These are phyloP conservation scores for Lethrus apterus DNA, from an alignment of 1,140 invertebrate species.

Conservation along the genomic window DNA sequence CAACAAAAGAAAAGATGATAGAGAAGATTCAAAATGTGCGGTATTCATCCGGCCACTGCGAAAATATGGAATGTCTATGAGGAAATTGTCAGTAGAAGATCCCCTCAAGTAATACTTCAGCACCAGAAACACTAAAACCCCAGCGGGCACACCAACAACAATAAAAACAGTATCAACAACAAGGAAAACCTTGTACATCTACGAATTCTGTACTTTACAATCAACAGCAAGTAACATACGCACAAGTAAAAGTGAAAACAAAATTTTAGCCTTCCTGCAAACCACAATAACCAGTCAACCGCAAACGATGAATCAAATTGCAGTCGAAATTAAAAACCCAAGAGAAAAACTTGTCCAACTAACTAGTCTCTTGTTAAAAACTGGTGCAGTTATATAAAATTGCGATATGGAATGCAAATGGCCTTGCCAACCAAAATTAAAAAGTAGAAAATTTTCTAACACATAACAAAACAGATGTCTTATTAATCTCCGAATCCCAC, in stretches of 20 bases:
- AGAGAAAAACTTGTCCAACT: constrained; percentile 3
- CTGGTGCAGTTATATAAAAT: not conserved
- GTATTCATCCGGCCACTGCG: too few species aligned
- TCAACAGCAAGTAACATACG: too few species aligned
- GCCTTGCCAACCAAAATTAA: not conserved
- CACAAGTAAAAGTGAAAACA: not conserved
- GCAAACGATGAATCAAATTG: not conserved
- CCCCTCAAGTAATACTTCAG: too few species aligned
- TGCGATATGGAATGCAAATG: not conserved
- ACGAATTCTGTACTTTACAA: too few species aligned
- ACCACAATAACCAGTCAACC: not conserved
- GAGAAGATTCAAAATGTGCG: too few species aligned
- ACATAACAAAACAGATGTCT: not conserved
- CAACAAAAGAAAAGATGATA: too few species aligned
- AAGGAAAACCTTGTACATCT: too few species aligned
- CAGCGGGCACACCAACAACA: too few species aligned
- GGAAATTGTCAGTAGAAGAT: too few species aligned
- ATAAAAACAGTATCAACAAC: too few species aligned
- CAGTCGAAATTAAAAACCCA: not conserved
- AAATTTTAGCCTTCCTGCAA: not conserved
- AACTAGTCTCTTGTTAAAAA: constrained; percentile 1
- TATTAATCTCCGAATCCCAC: not conserved
- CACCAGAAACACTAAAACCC: too few species aligned
- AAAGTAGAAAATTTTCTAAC: not conserved
- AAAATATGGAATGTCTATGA: too few species aligned